Base-by-base conservation (phyloP, 2,797 vertebrate genomes). In the Bovichtus diacanthus region DNA sequence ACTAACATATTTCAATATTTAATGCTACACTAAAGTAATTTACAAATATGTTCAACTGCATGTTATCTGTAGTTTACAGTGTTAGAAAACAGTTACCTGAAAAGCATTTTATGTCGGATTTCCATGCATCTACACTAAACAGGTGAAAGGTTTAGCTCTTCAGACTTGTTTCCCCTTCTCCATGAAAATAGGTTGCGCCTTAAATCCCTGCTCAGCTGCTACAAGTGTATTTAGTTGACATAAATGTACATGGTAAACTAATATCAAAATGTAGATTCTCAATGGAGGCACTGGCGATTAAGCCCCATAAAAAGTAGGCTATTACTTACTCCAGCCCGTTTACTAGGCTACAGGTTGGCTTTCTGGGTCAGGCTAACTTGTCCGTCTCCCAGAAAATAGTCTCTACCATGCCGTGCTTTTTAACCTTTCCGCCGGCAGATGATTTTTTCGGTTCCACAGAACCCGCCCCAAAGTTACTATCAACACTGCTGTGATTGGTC, bases 401-500 rank as follows among this genome's bases (percentile, higher is more conserved):
- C 59, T 63, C 7, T 1, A 18, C 5, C n/a, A 5, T 71, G 78
- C 5, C 59, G 46, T 29, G 29, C 27, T 10, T 41, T 84, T 46
- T 6, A 11, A 29, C 6, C 25, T 23, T 76, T 59, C 36, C 41
- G 10, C 78, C 80, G 70, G 76, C 5, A 84, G 81, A 70, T 86
- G 83, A 12, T 39, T 77, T 39, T 23, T 16, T 15, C n/a, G 3
- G 19, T 21, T 66, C 69, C 21, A 41, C 16, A 64, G 2, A 43
- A 0, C 73, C 85, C 82, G 49, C 70, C 90, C 87, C 23, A 19
- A 19, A 25, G 1, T 34, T 19, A 2, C 0, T 6, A 0, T 1
- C 3, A 0, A 3, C 15, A 2, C 15, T 1, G 0, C 66, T 34
- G 4, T 58, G 80, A 92, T 93, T 94, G 90, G 93, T 49, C 50